phyloP scores from a whole-genome alignment of 2,113 vertebrate species.

The Pluvialis apricaria region DNA sequence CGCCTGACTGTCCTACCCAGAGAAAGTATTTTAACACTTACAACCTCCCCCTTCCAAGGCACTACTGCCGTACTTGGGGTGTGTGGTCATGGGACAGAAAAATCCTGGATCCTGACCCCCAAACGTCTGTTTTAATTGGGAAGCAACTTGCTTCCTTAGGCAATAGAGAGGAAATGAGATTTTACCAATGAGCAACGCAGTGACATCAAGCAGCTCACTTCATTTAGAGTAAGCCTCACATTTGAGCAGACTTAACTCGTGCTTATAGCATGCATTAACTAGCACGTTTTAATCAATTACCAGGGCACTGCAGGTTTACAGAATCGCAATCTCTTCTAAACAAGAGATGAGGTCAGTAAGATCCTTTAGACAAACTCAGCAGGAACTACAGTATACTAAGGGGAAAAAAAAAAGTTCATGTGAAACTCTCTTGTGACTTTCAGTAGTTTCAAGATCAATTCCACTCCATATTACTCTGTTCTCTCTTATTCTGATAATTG shows the following conservation, averaged over 20 bases:
- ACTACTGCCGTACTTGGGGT: background rate
- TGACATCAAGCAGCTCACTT: background rate
- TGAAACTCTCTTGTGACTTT: background rate
- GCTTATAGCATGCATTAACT: background rate
- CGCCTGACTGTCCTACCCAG: background rate
- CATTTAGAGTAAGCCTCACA: background rate
- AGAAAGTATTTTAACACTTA: background rate
- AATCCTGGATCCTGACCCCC: background rate
- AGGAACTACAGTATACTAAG: background rate
- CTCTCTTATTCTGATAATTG: slow-evolving; percentile 14
- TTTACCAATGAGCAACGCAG: background rate
- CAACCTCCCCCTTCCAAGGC: background rate
- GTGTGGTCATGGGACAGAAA: background rate
- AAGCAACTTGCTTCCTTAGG: background rate
- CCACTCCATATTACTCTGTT: background rate
- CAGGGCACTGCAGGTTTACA: background rate
- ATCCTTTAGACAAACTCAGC: background rate
- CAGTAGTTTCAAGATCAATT: slow-evolving; percentile 4
- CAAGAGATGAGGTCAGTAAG: background rate
- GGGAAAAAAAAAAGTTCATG: background rate
- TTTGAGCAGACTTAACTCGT: background rate
- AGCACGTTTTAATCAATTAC: background rate
- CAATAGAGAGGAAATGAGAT: background rate
- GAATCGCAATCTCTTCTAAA: background rate
- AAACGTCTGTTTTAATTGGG: background rate